Conservation (phyloP, 2,888 invertebrate species). For the Odontocolon sp. region DNA sequence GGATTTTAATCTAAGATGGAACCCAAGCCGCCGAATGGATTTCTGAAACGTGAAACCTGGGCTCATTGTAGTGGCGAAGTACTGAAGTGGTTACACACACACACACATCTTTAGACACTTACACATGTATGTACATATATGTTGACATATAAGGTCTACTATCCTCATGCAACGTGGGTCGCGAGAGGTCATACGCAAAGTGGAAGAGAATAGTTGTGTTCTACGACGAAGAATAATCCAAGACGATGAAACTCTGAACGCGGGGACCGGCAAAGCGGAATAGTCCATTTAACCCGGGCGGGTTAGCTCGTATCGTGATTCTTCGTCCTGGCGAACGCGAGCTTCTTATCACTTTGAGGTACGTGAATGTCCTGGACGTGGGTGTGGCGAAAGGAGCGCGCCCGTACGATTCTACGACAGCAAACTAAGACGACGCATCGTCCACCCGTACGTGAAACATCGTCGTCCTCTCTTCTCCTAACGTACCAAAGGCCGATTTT, state of each 20-base stretch:
- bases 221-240: not conserved
- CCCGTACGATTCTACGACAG: constrained; percentile 40
- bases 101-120: too few relatives aligned
- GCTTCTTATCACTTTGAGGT: constrained; percentile 60
- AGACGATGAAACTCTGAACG: constrained; percentile 35
- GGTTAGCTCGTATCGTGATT: constrained; percentile 54
- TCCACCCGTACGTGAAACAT: constrained; percentile 47
- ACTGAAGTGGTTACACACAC: constrained; percentile 36
- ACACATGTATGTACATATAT: too few relatives aligned
- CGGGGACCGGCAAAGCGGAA: constrained; percentile 35
- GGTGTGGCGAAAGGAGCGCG: constrained; percentile 73
- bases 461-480: constrained; percentile 29
- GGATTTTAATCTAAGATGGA: constrained; percentile 51
- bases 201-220: constrained; percentile 39
- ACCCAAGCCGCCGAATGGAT: constrained; percentile 60
- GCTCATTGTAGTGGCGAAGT: constrained; percentile 16
- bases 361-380: constrained; percentile 70
- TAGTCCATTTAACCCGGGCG: constrained; percentile 54
- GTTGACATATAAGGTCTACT: constrained; percentile 16
- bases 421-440: constrained; percentile 50
- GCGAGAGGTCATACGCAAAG: constrained; percentile 53
- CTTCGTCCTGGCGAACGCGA: constrained; percentile 10
- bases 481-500: constrained; percentile 51
- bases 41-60: constrained; percentile 58
- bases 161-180: constrained; percentile 56